Conservation (phyloP, 2,797 vertebrate species). For the Rhadinocentrus ornatus region DNA sequence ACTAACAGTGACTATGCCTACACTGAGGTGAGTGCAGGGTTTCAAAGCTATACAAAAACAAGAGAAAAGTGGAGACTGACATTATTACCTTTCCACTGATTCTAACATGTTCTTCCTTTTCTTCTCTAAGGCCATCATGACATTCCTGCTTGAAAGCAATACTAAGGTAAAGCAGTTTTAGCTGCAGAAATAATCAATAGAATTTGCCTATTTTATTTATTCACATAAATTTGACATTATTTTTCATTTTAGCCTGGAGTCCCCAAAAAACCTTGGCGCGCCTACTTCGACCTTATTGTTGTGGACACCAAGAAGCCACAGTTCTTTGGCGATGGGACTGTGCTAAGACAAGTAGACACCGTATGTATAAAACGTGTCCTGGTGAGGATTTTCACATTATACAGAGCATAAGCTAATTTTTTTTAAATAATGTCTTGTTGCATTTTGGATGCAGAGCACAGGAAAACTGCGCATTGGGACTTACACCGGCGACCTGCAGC, state of each 20-base stretch:
- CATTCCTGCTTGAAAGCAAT: slow-evolving; percentile 82
- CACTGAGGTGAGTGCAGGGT: slow-evolving; percentile 79
- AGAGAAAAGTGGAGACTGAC: neutral
- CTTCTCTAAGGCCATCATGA: slow-evolving; percentile 85
- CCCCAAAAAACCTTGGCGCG: slow-evolving; percentile 75
- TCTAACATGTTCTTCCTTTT: slow-evolving; percentile 9
- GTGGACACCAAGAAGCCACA: slow-evolving; percentile 89
- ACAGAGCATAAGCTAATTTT: neutral
- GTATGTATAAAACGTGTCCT: slow-evolving; percentile 60
- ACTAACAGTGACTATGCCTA: slow-evolving; percentile 89
- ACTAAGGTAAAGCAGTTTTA: slow-evolving; percentile 63
- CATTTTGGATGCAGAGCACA: slow-evolving; percentile 77
- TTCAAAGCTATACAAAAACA: neutral
- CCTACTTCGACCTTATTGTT: slow-evolving; percentile 87
- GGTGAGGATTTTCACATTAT: neutral
- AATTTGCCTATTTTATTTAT: neutral
- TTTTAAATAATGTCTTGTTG: neutral
- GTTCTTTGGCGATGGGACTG: slow-evolving; percentile 88
- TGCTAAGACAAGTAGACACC: slow-evolving; percentile 89
- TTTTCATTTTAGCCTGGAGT: slow-evolving; percentile 12
- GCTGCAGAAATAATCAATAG: neutral
- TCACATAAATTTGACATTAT: neutral
- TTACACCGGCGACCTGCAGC: slow-evolving; percentile 86
- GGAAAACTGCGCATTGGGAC: slow-evolving; percentile 89
- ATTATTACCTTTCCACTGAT: neutral